Conservation (phyloP, 2,797 vertebrate genomes). For the Ambastaia sidthimunki region DNA sequence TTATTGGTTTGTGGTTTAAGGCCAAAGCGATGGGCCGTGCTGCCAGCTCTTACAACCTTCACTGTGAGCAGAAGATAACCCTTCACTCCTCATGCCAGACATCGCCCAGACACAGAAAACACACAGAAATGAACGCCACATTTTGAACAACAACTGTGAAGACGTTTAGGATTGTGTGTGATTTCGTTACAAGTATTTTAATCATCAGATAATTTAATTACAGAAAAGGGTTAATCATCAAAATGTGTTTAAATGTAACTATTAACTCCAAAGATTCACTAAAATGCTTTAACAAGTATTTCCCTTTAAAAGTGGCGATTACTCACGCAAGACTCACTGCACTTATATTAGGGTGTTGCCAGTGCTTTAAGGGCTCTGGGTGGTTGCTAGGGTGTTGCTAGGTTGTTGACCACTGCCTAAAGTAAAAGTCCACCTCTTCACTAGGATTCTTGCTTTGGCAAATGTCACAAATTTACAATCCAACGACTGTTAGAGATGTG, state of each 20-base stretch:
- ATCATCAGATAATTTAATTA: too few relatives aligned
- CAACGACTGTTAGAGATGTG: not conserved
- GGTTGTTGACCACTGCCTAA: not conserved
- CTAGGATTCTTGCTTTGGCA: not conserved
- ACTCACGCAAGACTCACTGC: too few relatives aligned
- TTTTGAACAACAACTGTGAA: too few relatives aligned
- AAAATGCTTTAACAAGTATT: too few relatives aligned
- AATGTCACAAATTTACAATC: not conserved
- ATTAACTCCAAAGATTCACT: too few relatives aligned
- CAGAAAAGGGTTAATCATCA: too few relatives aligned
- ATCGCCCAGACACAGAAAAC: too few relatives aligned
- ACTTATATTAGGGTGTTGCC: not conserved
- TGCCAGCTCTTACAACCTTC: slow-evolving; percentile 21
- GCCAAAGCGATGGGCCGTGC: slow-evolving; percentile 13
- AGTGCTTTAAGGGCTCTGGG: not conserved
- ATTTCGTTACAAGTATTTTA: too few relatives aligned
- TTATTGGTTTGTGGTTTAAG: slow-evolving; percentile 63
- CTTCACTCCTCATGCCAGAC: not conserved
- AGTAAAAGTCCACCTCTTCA: not conserved
- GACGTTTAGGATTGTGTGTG: too few relatives aligned
- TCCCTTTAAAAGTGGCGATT: too few relatives aligned
- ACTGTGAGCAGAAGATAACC: slow-evolving; percentile 9
- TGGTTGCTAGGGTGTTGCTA: not conserved
- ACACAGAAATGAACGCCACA: too few relatives aligned
- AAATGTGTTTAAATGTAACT: too few relatives aligned